Evolutionary conservation across 2,113 vertebrate genomes (phyloP).

Genomic region (Phaetusa simplex): DNA sequence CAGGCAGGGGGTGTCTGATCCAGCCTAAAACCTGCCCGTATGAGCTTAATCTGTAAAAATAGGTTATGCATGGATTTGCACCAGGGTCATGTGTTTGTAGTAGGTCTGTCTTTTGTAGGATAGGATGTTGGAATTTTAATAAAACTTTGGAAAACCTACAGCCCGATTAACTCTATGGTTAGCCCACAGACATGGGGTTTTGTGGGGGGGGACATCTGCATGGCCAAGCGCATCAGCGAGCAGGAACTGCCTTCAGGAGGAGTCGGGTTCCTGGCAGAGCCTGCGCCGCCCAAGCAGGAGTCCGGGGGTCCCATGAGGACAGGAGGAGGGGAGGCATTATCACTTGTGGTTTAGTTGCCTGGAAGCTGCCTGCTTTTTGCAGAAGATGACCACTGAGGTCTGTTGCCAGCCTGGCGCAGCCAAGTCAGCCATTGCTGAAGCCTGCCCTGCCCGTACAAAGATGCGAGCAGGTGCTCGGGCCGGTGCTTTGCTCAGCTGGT

Average conservation of each 20-base stretch:
- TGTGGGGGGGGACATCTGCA: too few relatives aligned
- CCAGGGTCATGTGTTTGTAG: not conserved
- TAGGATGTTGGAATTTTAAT: not conserved
- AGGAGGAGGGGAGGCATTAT: not conserved
- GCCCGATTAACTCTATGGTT: not conserved
- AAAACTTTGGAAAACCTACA: not conserved
- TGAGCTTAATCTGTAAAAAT: not conserved
- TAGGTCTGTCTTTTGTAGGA: not conserved
- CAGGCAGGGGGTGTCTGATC: not conserved
- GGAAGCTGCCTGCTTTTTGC: not conserved
- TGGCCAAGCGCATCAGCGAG: not conserved
- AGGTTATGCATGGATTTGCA: not conserved
- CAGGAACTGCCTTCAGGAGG: not conserved
- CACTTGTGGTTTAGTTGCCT: not conserved
- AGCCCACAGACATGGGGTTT: not conserved
- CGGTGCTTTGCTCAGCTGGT: not conserved
- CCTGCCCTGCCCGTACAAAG: not conserved
- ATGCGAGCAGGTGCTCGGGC: not conserved
- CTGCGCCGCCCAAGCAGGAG: not conserved
- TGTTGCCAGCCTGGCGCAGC: not conserved
- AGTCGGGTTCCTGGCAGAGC: not conserved
- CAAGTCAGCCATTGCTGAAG: not conserved
- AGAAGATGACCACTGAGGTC: not conserved
- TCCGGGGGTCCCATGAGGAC: not conserved
- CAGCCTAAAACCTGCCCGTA: not conserved